These are phyloP conservation scores for Pocillopora meandrina DNA, from an alignment of 92 coral and sea anemone species.

Conservation along the genomic window DNA sequence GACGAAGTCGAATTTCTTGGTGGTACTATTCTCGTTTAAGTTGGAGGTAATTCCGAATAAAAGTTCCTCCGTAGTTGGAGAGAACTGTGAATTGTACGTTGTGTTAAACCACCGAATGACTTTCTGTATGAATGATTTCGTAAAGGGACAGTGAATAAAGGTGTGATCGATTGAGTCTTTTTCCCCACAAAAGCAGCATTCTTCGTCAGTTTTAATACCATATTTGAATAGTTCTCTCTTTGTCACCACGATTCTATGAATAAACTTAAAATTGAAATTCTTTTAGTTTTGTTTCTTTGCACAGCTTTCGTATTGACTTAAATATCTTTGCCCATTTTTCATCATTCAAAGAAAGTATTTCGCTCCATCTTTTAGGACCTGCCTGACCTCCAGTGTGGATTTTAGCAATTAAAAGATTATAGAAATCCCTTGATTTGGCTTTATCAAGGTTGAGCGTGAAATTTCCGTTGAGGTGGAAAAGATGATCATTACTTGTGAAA, in stretches of 20 bases:
- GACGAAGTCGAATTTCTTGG: too few relatives aligned
- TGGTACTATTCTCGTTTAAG: too few relatives aligned
- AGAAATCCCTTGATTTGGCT: background rate
- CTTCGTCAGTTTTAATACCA: too few relatives aligned
- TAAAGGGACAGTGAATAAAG: too few relatives aligned
- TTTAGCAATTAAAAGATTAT: background rate
- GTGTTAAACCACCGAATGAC: too few relatives aligned
- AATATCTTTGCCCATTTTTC: background rate
- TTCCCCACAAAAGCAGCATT: too few relatives aligned
- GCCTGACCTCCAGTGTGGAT: background rate
- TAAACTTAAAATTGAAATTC: background rate
- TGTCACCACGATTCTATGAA: background rate
- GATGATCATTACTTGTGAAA: background rate
- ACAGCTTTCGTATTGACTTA: background rate
- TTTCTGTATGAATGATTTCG: too few relatives aligned
- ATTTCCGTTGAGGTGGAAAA: background rate
- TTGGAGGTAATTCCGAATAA: too few relatives aligned
- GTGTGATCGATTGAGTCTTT: too few relatives aligned
- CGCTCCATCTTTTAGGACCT: constrained; percentile 9
- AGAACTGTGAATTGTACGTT: too few relatives aligned
- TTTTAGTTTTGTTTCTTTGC: background rate
- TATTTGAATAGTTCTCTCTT: background rate
- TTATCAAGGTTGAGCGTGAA: background rate
- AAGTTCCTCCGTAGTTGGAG: too few relatives aligned
- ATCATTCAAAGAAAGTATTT: background rate